Percentiles rank a stretch among this genome's conserved stretches.
Conservation (phyloP, 2,113 vertebrate genomes). For the Dromas ardeola region DNA sequence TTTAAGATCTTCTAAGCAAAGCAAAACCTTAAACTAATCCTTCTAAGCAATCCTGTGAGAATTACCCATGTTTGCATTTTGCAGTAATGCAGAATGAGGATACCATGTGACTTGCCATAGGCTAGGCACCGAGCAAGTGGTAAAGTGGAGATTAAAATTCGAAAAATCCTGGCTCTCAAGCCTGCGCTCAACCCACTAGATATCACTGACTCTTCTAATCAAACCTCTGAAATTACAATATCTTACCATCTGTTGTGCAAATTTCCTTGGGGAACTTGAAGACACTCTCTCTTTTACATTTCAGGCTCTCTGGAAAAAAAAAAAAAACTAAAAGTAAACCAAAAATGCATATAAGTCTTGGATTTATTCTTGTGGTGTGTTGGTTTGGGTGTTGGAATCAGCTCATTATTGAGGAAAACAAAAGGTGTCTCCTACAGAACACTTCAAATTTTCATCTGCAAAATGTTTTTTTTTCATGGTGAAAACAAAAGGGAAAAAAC, state of each 20-base stretch:
- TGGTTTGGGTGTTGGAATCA: slow-evolving; percentile 14
- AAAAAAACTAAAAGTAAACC: not conserved
- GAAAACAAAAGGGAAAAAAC: slow-evolving; percentile 30
- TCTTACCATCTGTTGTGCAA: slow-evolving; percentile 8
- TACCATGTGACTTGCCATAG: not conserved
- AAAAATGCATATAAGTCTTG: slow-evolving; percentile 7
- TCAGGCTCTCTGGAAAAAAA: not conserved
- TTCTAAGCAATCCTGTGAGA: not conserved
- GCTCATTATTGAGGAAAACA: slow-evolving; percentile 30
- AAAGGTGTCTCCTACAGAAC: slow-evolving; percentile 19
- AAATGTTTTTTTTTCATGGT: not conserved
- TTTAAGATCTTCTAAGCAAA: not conserved
- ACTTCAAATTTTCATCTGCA: slow-evolving; percentile 35
- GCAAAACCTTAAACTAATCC: not conserved
- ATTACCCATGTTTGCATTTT: not conserved
- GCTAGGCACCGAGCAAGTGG: not conserved
- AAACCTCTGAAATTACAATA: slow-evolving; percentile 1
- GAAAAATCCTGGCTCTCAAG: not conserved
- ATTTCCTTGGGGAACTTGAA: slow-evolving; percentile 26
- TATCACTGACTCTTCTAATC: not conserved
- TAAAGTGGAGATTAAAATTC: not conserved
- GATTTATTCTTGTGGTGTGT: slow-evolving; percentile 29
- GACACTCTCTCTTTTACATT: not conserved
- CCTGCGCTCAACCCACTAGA: not conserved
- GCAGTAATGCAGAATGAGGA: not conserved